Evolutionary conservation across 2,113 vertebrate species (phyloP).

Genomic region (Euleptes europaea): DNA sequence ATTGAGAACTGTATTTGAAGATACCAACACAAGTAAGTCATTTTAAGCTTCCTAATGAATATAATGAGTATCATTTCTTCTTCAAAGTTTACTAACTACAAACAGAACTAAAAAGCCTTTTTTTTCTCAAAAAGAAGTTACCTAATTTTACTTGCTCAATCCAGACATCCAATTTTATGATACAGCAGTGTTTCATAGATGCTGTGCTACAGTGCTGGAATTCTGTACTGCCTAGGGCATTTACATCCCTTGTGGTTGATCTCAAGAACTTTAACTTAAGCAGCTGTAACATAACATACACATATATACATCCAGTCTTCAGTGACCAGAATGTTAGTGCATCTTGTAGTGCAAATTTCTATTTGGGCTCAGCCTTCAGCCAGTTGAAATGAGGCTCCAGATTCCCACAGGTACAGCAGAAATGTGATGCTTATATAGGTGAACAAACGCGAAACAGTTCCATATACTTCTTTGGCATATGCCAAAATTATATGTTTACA

Average conservation of each 20-base stretch:
- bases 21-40: not conserved
- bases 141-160: not conserved
- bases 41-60: conserved; percentile 4
- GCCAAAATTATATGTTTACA: not conserved
- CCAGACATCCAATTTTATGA: no score
- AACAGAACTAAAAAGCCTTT: not conserved
- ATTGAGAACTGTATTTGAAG: conserved; percentile 59
- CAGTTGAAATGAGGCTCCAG: not conserved
- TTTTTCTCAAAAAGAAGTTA: not conserved
- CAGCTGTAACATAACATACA: not conserved
- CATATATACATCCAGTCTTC: not conserved
- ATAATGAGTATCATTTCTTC: not conserved
- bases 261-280: not conserved
- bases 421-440: not conserved
- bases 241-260: not conserved
- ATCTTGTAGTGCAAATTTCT: not conserved
- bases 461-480: not conserved
- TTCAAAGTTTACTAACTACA: not conserved
- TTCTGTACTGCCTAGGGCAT: not conserved
- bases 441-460: not conserved
- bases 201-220: not conserved
- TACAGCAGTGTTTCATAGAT: not conserved
- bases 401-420: not conserved
- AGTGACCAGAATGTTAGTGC: not conserved
- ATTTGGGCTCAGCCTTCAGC: not conserved